phyloP scores from a whole-genome alignment of 2,888 invertebrate species.

The Drosophila monieri region DNA sequence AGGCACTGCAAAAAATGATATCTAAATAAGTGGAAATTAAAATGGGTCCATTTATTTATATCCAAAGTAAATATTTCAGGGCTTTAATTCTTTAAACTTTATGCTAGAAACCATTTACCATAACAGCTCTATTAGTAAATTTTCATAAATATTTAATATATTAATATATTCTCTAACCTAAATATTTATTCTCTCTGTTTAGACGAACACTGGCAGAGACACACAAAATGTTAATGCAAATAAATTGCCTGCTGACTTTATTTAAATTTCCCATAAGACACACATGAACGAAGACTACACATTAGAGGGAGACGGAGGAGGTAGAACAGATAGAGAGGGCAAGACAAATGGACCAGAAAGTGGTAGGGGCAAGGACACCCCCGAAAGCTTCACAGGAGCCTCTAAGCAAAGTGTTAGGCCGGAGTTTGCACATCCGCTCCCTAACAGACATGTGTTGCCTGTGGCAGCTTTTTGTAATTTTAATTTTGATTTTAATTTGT shows the following conservation, averaged over 20 bases:
- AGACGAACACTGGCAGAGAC: conserved; percentile 29
- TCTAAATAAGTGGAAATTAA: background rate
- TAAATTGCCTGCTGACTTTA: conserved; percentile 79
- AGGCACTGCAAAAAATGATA: conserved; percentile 10
- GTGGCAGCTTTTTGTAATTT: conserved; percentile 78
- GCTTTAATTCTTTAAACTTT: too few relatives aligned
- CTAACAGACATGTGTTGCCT: conserved; percentile 45
- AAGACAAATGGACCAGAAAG: conserved; percentile 1
- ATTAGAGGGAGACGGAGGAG: conserved; percentile 22
- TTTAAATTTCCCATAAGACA: conserved; percentile 79
- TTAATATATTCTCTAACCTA: too few relatives aligned
- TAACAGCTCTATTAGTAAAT: too few relatives aligned
- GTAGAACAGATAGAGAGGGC: background rate
- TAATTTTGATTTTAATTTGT: conserved; percentile 82
- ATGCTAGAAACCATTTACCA: too few relatives aligned
- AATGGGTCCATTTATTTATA: background rate
- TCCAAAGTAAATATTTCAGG: too few relatives aligned
- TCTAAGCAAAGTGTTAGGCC: conserved; percentile 64
- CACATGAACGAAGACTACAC: conserved; percentile 45
- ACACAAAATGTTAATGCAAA: conserved; percentile 75
- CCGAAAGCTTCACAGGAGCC: conserved; percentile 26
- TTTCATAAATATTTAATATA: too few relatives aligned
- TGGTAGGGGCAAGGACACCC: background rate
- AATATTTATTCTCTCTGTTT: conserved; percentile 1
- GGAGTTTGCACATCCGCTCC: conserved; percentile 24